Conservation (phyloP, 2,888 invertebrate genomes). For the Mythimna albipuncta region DNA sequence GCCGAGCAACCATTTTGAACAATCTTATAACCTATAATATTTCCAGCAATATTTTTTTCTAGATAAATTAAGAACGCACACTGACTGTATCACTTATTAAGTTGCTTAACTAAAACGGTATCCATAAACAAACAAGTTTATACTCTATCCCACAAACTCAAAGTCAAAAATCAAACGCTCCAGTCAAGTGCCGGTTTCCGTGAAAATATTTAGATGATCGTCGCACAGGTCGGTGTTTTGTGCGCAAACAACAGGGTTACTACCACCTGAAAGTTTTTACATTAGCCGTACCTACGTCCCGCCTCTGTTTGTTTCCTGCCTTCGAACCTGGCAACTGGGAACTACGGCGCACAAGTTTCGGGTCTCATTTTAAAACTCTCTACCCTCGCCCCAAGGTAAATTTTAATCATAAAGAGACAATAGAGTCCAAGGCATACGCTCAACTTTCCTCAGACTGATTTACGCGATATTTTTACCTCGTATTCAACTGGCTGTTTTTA, state of each 20-base stretch:
- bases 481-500: slow-evolving; percentile 67
- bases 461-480: slow-evolving; percentile 74
- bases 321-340: slow-evolving; percentile 81
- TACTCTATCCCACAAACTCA: slow-evolving; percentile 4
- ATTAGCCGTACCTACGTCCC: slow-evolving; percentile 79
- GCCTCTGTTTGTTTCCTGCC: slow-evolving; percentile 84
- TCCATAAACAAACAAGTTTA: neutral
- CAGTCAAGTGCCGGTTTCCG: slow-evolving; percentile 43
- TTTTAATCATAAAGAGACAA: slow-evolving; percentile 88
- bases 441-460: slow-evolving; percentile 80
- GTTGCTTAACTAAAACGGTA: neutral
- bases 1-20: no score
- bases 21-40: no score
- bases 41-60: no score
- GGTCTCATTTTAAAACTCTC: slow-evolving; percentile 85
- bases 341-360: slow-evolving; percentile 84
- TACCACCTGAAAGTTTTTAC: slow-evolving; percentile 84
- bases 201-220: slow-evolving; percentile 68
- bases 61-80: no score
- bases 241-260: slow-evolving; percentile 81
- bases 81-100: neutral
- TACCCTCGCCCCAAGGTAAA: slow-evolving; percentile 75
- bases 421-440: slow-evolving; percentile 79
- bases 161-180: slow-evolving; percentile 41
- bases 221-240: slow-evolving; percentile 80